Evolutionary conservation across 2,797 vertebrate species (phyloP), one percentile per base, ranked within the genome.

Genomic region (Onychomys arenicola): DNA sequence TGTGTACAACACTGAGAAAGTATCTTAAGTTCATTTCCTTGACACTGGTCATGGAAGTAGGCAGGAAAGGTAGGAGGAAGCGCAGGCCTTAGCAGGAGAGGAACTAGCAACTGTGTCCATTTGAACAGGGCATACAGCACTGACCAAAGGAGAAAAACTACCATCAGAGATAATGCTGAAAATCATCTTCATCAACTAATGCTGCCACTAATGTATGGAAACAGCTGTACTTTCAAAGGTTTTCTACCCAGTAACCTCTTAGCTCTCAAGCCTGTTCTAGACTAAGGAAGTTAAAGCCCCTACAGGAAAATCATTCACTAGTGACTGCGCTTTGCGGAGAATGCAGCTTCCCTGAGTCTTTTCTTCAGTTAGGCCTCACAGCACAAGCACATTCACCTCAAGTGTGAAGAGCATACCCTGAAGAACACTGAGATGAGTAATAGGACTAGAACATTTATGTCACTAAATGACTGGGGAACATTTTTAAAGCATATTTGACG

Each of bases 21-120:
- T 89, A 82, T 43, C 40, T 95, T 88, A 85, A 73, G 73, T 61
- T 55, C 67, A 52, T 57, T 63, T 82, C 43, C 57, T 34, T 85
- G 52, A 94, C 90, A 63, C 27, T 11, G 65, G 13, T 52, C n/a
- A 52, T 3, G 49, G 37, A 94, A 32, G 55, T 43, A 55, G 59
- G 12, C 85, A 34, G 8, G 40, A 78, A 37, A 75, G 57, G 2
- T 46, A n/a, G 5, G 46, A 91, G 55, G 52, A 96, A 69, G 76
- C 34, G 4, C 10, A 25, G 14, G 5, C 29, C 21, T 27, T 32
- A 43, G 67, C 34, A 32, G 40, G 85, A 9, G 43, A n/a, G 32
- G 2, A 27, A n/a, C 13, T 67, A 2, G 17, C 59, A 34, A 21
- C n/a, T 3, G 16, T 16, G 11, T 6, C 5, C 34, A 29, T 37